Percentiles rank a stretch among this genome's conserved stretches.
These are phyloP conservation scores for Hydropsyche tenuis DNA, from an alignment of 1,140 invertebrate genomes.

Conservation along the genomic window DNA sequence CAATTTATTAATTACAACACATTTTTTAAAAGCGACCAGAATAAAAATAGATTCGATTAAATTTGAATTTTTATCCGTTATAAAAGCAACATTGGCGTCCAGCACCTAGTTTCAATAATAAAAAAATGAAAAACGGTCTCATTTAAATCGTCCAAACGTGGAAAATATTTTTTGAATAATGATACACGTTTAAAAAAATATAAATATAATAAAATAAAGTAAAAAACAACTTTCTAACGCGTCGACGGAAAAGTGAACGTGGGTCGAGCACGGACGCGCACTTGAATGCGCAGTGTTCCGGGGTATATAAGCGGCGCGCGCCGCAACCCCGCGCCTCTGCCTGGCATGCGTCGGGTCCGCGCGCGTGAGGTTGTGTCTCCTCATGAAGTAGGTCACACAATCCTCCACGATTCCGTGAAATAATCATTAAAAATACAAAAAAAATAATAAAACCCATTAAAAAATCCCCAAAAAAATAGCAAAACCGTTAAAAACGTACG, in stretches of 20 bases:
- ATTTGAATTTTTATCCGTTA: too few relatives aligned
- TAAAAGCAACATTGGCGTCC: too few relatives aligned
- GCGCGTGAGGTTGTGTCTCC: conserved; percentile 67
- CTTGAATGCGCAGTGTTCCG: conserved; percentile 26
- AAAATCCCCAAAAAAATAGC: conserved; percentile 73
- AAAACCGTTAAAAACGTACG: conserved; percentile 66
- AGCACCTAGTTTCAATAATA: too few relatives aligned
- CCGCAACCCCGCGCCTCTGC: conserved; percentile 57
- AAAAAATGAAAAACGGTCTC: too few relatives aligned
- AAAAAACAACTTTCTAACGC: background rate
- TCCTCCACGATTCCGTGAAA: conserved; percentile 77
- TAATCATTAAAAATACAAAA: conserved; percentile 78
- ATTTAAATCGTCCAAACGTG: too few relatives aligned
- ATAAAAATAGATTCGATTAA: too few relatives aligned
- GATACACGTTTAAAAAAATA: background rate
- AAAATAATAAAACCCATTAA: conserved; percentile 71
- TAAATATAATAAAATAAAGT: background rate
- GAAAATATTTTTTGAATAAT: too few relatives aligned
- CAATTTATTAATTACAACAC: too few relatives aligned
- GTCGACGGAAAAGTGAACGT: conserved; percentile 19
- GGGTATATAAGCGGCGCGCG: conserved; percentile 57
- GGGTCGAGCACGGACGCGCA: background rate
- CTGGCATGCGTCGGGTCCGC: conserved; percentile 66
- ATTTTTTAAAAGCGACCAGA: too few relatives aligned
- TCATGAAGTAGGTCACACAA: conserved; percentile 77